Base-by-base conservation (phyloP, 1,140 invertebrate genomes). In the Goniozus legneri region DNA sequence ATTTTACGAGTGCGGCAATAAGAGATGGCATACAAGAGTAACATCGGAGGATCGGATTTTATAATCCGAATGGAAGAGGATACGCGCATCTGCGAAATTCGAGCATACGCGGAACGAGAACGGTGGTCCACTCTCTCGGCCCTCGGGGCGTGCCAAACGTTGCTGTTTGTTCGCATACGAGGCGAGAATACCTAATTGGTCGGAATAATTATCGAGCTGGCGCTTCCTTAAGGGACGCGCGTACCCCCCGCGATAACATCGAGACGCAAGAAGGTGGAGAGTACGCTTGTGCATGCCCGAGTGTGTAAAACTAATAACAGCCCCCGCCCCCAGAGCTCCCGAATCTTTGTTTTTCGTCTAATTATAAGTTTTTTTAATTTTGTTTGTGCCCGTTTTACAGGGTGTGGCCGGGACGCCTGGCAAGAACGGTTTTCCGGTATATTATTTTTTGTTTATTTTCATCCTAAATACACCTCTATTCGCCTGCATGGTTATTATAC, bases 371-470 rank as follows among this genome's bases (percentile, higher is more conserved):
- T 72, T 70, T 65, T 73, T 75, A 73, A 75, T 71, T 66, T 75
- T 68, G 62, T 66, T 74, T 73, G 76, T 71, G 66, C 64, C 74
- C 73, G 74, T 73, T 77, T 84, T 84, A 56, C 81, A 89, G 88
- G 89, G 89, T 71, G 74, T 82, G 57, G 79, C 83, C 70, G 88
- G 88, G 72, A 80, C 85, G 60, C 80, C 85, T 57, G 88, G 88
- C 67, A 90, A 90, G 78, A 89, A 88, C 76, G 89, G 89, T 80
- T 91, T 91, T 84, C 89, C 88, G 84, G 89, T 92, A 90, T 78
- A 74, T 77, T 77, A 74, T 71, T 77, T 77, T 76, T 79, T 73
- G 68, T 75, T 78, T 74, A 75, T 65, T 62, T 69, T 76, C 62
- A n/a, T n/a, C n/a, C n/a, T n/a, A n/a, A n/a, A n/a, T 63, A 60